Evolutionary conservation across 2,113 vertebrate species (phyloP).

Genomic region (Dinomys branickii): DNA sequence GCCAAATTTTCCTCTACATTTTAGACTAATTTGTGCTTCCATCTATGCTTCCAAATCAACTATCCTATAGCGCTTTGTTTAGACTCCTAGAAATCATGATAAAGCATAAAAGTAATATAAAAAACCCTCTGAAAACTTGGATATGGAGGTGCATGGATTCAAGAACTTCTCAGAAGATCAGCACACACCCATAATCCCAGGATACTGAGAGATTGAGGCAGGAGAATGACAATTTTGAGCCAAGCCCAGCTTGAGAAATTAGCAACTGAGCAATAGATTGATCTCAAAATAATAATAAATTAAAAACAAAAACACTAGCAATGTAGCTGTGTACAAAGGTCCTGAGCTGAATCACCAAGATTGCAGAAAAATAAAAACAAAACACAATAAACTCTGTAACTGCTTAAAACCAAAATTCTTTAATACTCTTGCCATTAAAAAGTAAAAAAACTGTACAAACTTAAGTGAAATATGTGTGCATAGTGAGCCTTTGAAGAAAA

Average conservation of each 20-base stretch:
- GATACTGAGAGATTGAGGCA: background rate
- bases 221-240: background rate
- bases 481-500: background rate
- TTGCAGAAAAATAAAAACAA: background rate
- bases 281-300: background rate
- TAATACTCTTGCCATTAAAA: background rate
- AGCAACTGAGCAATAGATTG: background rate
- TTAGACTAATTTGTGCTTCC: background rate
- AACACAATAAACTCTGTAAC: background rate
- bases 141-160: fast-evolving
- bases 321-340: background rate
- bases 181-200: background rate
- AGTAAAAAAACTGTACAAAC: background rate
- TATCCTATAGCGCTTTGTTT: background rate
- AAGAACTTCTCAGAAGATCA: background rate
- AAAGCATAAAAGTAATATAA: background rate
- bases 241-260: background rate
- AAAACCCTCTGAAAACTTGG: background rate
- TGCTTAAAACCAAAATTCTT: background rate
- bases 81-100: background rate
- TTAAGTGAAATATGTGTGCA: background rate
- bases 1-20: background rate
- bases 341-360: background rate
- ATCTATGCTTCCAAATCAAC: background rate
- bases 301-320: background rate